Percentiles rank a stretch among this genome's conserved stretches.
These are phyloP conservation scores for Micrastur ruficollis DNA, from an alignment of 2,797 vertebrate genomes.

Conservation along the genomic window DNA sequence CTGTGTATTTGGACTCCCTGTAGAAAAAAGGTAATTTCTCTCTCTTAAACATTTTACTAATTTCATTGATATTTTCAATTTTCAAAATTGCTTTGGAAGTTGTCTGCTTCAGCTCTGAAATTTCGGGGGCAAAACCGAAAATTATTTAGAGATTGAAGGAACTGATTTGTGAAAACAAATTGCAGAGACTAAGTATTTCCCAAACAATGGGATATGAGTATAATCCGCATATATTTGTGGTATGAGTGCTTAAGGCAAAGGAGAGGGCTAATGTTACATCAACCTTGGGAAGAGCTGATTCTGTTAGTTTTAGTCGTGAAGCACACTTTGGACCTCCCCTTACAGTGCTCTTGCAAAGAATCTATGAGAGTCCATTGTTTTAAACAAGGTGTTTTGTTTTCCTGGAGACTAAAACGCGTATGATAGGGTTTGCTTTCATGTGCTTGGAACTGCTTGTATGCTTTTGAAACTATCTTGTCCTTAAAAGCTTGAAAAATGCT, in stretches of 20 bases:
- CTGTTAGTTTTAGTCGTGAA: background rate
- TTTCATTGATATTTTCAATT: background rate
- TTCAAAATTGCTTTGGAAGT: background rate
- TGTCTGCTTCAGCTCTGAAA: background rate
- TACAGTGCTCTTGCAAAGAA: background rate
- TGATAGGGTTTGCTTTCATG: background rate
- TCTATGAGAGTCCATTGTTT: background rate
- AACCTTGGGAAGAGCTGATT: background rate
- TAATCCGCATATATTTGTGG: background rate
- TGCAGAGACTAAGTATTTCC: background rate
- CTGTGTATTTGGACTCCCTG: background rate
- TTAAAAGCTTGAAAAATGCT: background rate
- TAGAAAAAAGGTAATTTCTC: background rate
- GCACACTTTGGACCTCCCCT: background rate
- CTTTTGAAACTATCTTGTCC: background rate
- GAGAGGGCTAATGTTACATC: background rate
- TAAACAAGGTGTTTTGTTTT: background rate
- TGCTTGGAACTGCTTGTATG: background rate
- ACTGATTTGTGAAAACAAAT: background rate
- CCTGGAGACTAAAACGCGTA: background rate
- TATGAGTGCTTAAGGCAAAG: background rate
- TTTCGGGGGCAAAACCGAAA: background rate
- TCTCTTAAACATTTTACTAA: background rate
- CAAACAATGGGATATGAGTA: background rate
- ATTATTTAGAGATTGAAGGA: background rate